phyloP scores from a whole-genome alignment of 2,888 invertebrate species.

The Drosophila fungiperda region DNA sequence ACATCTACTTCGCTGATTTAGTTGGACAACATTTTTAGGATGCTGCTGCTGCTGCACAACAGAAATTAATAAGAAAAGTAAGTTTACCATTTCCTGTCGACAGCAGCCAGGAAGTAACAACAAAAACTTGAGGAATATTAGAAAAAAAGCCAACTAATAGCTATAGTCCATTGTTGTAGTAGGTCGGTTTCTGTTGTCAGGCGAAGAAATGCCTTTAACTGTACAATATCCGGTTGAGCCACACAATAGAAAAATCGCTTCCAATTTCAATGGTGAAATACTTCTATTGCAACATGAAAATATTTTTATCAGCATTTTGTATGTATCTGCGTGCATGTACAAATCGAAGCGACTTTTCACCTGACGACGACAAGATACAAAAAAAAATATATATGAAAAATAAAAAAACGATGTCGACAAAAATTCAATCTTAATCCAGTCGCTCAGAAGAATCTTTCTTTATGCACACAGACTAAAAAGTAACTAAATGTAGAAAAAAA shows the following conservation, averaged over 20 bases:
- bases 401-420: slow-evolving; percentile 23
- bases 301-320: slow-evolving; percentile 67
- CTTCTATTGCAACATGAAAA: slow-evolving; percentile 77
- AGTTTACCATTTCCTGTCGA: slow-evolving; percentile 71
- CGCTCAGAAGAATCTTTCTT: slow-evolving; percentile 42
- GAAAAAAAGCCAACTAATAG: slow-evolving; percentile 67
- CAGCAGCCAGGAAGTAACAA: slow-evolving; percentile 24
- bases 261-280: slow-evolving; percentile 76
- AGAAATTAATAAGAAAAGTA: slow-evolving; percentile 73
- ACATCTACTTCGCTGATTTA: slow-evolving; percentile 51
- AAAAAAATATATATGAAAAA: slow-evolving; percentile 9
- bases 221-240: slow-evolving; percentile 72
- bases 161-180: slow-evolving; percentile 64
- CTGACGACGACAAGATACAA: slow-evolving; percentile 64
- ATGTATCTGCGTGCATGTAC: slow-evolving; percentile 14
- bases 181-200: slow-evolving; percentile 4
- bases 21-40: slow-evolving; percentile 25
- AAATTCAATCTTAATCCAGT: slow-evolving; percentile 77
- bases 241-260: slow-evolving; percentile 77
- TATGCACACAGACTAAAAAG: slow-evolving; percentile 38
- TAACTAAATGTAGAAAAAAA: slow-evolving; percentile 51
- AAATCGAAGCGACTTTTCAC: slow-evolving; percentile 63
- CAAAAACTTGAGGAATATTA: slow-evolving; percentile 26
- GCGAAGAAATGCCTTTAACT: slow-evolving; percentile 75
- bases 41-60: slow-evolving; percentile 37